phyloP scores from a whole-genome alignment of 2,888 invertebrate species.

The Hypsopygia costalis region DNA sequence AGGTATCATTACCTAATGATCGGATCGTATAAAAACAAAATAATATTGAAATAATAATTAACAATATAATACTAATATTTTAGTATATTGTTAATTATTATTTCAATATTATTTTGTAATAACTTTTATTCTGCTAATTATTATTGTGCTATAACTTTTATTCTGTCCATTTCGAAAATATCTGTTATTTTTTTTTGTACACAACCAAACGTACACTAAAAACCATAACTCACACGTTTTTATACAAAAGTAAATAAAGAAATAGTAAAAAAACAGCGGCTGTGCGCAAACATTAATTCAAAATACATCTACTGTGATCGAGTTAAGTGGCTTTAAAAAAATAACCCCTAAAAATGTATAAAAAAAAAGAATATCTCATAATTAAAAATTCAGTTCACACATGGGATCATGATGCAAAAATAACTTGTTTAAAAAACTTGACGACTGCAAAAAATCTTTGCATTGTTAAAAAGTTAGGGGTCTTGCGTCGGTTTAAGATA shows the following conservation, averaged over 20 bases:
- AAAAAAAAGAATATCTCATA: slow-evolving; percentile 30
- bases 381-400: slow-evolving; percentile 50
- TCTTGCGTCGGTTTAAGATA: neutral
- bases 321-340: slow-evolving; percentile 50
- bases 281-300: slow-evolving; percentile 40
- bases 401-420: slow-evolving; percentile 35
- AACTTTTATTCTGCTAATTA: no score
- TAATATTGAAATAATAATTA: no score
- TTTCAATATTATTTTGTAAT: no score
- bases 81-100: no score
- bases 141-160: no score
- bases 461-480: neutral
- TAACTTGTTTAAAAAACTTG: slow-evolving; percentile 25
- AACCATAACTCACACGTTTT: slow-evolving; percentile 42
- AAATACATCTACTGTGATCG: slow-evolving; percentile 46
- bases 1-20: no score
- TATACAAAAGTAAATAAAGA: slow-evolving; percentile 20
- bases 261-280: slow-evolving; percentile 27
- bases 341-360: slow-evolving; percentile 29
- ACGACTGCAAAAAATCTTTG: slow-evolving; percentile 18
- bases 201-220: no score
- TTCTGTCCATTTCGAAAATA: no score
- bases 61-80: no score
- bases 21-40: no score
- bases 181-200: no score